Evolutionary conservation across 2,888 invertebrate species (phyloP), one percentile per base, ranked within the genome.

Genomic region (Pyralis farinalis): DNA sequence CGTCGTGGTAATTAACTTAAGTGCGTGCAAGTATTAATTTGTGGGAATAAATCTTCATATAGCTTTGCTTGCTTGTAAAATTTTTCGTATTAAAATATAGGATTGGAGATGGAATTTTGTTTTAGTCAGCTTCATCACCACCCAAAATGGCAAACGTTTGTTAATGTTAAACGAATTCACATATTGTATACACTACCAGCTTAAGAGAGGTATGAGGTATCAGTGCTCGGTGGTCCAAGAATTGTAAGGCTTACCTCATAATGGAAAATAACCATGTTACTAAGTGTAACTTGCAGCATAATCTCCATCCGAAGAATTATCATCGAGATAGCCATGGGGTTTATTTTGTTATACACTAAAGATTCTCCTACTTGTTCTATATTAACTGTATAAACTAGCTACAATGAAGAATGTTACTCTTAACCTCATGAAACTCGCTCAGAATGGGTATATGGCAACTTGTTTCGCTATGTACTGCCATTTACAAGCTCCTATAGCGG

Each of bases 211-310:
- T 5, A 21, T 33, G 0, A 45, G 47, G 6, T 51, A 47, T 49
- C 42, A 42, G 9, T 55, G 55, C 25, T 45, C 44, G 12, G 34
- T 44, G 8, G 37, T 50, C 50, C 1, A 40, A 36, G 34, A 46
- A 39, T 8, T 55, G 55, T 32, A 28, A 12, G 1, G 49, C 53
- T 0, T 47, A 34, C 1, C n/a, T 51, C 4, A 16, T 16, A 16
- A 4, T 16, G 4, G 3, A 16, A 16, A 4, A 16, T 16, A 16
- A 16, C 4, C 4, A 16, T 16, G 4, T 16, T 3, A 16, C 16
- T 4, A 37, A n/a, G 20, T 4, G 21, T 12, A 31, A 22, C 6
- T 22, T 21, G 12, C 21, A n/a, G 1, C 37, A 37, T 12, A 21
- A 11, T 21, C 37, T 31, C 11, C 21, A 8, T 4, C 31, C 37